Conservation (phyloP, 2,113 vertebrate genomes). For the Melanerpes formicivorus region DNA sequence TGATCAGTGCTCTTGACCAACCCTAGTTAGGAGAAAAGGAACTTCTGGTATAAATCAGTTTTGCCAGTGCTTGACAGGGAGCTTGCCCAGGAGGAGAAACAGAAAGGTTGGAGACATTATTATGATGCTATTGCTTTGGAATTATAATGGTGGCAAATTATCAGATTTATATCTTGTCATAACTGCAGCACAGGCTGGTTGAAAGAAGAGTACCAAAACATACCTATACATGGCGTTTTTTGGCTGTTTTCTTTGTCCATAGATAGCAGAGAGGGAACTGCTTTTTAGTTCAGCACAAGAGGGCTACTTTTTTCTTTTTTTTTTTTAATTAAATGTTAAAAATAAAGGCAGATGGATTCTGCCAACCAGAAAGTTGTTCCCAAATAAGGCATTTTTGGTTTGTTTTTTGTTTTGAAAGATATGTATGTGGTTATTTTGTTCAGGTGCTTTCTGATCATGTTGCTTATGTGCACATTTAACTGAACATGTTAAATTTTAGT, state of each 20-base stretch:
- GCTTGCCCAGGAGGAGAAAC: neutral
- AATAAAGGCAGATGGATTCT: neutral
- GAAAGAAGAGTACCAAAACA: neutral
- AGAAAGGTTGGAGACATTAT: neutral
- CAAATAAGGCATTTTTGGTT: neutral
- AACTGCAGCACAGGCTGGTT: neutral
- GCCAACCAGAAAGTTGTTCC: neutral
- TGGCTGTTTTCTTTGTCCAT: neutral
- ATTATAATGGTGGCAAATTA: neutral
- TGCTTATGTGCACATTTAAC: neutral
- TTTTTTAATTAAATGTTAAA: neutral
- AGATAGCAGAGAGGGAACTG: neutral
- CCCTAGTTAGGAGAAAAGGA: neutral
- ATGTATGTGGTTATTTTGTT: neutral
- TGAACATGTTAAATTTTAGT: neutral
- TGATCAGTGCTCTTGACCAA: neutral
- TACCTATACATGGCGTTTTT: neutral
- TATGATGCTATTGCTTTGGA: neutral
- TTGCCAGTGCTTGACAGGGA: neutral
- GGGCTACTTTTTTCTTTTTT: neutral
- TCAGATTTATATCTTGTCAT: neutral
- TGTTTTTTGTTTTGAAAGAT: neutral
- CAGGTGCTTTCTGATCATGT: neutral
- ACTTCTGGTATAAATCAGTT: neutral
- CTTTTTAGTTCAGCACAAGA: neutral